phyloP scores from a whole-genome alignment of 2,888 invertebrate species.

The Stenotaenia linearis region DNA sequence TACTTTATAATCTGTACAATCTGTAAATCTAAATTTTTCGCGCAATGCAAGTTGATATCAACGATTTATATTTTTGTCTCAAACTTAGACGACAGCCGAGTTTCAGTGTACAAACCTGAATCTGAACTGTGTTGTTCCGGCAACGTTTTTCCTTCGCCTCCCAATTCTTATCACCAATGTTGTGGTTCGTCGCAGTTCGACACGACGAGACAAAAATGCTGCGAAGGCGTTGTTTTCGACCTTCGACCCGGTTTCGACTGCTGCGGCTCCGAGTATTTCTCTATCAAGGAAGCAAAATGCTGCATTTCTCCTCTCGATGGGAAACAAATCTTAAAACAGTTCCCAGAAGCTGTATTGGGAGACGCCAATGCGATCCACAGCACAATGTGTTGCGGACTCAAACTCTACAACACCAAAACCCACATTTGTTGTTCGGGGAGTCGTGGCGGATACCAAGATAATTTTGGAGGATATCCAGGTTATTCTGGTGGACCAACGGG shows the following conservation, averaged over 20 bases:
- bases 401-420: background rate
- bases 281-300: background rate
- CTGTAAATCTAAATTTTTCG: too few relatives aligned
- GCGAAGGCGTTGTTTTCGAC: background rate
- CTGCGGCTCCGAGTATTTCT: background rate
- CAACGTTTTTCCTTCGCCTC: background rate
- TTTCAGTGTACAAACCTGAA: background rate
- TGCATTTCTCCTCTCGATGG: background rate
- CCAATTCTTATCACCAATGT: background rate
- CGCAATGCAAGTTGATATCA: too few relatives aligned
- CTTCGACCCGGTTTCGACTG: background rate
- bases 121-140: background rate
- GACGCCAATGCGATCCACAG: background rate
- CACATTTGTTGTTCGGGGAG: background rate
- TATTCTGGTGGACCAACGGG: too few relatives aligned
- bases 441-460: background rate
- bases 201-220: background rate
- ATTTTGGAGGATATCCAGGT: too few relatives aligned
- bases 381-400: background rate
- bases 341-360: background rate
- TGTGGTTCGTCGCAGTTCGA: background rate
- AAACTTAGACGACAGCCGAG: background rate
- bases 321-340: background rate
- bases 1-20: too few relatives aligned
- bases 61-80: background rate